These are phyloP conservation scores for Acleris cristana DNA, from an alignment of 2,888 invertebrate species.

Conservation along the genomic window DNA sequence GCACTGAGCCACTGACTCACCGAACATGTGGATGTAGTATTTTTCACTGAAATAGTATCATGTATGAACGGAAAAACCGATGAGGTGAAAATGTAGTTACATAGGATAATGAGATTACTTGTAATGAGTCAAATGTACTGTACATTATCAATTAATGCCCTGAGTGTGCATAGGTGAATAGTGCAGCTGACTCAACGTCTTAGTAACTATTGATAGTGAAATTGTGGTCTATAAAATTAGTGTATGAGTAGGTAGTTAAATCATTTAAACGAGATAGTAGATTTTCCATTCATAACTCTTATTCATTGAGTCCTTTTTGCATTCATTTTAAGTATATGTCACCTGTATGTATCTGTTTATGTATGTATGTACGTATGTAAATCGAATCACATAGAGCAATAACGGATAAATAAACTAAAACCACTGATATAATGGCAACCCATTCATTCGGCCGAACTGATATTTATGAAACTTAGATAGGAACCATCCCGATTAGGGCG, in stretches of 20 bases:
- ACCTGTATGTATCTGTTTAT: too few relatives aligned
- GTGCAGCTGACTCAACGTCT: constrained; percentile 5
- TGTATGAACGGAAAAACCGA: background rate
- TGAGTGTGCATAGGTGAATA: constrained; percentile 13
- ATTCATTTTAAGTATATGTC: too few relatives aligned
- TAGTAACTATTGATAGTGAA: background rate
- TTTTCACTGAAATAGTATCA: constrained; percentile 1
- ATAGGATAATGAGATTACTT: constrained; percentile 9
- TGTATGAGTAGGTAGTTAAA: background rate
- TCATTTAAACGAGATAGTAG: too few relatives aligned
- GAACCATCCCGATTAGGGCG: too few relatives aligned
- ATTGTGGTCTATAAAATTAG: background rate
- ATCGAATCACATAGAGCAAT: too few relatives aligned
- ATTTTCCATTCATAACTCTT: too few relatives aligned
- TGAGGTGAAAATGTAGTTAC: constrained; percentile 21
- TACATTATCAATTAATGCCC: constrained; percentile 26
- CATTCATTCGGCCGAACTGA: too few relatives aligned
- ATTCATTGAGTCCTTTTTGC: too few relatives aligned
- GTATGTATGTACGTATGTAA: too few relatives aligned
- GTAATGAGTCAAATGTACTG: constrained; percentile 33
- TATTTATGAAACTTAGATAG: too few relatives aligned
- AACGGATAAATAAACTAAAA: too few relatives aligned
- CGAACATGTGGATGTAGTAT: background rate
- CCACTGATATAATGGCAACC: too few relatives aligned
- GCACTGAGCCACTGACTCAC: constrained; percentile 48